Base-by-base conservation (phyloP, 2,797 vertebrate genomes). In the Pelochelys cantorii region DNA sequence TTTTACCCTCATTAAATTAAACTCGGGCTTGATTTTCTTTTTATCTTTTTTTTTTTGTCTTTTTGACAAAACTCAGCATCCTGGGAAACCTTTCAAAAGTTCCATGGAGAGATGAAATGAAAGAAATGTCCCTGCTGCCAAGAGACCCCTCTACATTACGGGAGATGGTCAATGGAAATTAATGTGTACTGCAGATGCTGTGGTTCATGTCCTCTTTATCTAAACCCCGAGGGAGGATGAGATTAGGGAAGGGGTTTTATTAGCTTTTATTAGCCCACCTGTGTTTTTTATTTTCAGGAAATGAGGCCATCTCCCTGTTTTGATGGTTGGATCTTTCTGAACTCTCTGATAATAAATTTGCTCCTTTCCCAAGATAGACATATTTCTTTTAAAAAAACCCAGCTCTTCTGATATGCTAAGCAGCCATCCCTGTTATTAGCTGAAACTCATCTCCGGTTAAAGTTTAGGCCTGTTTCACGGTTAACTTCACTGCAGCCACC, bases 1-100 rank as follows among this genome's bases (percentile, higher is more conserved):
- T 97, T 95, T 93, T 34, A 85, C 87, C 85, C 93, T 96, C 83
- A 31, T 95, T 93, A 90, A 86, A 92, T 95, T 93, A 95, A 95
- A 94, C 87, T 91, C 78, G 37, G 4, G 2, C 52, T 82, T 48
- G 22, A 37, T 65, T 25, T 31, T 37, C 62, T 74, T 29, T 54
- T 22, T 77, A 90, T 74, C 65, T 31, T 79, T 53, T 79, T 31
- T 53, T 12, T 0, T 78, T 83, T 86, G 84, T 22, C 1, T 7
- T 68, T 93, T 94, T 90, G 85, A 81, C 83, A 86, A 95, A 96
- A 92, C n/a, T 22, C 34, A 78, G 5, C 77, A 90, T 84, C 91
- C 85, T 25, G 48, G 86, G 82, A 84, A 91, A 75, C 78, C 94
- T 92, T 95, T 96, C 62, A 90, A 92, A 96, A 94, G 88, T 81